A percentile compares a stretch with the other conserved stretches of the same genome.
Evolutionary conservation across 1,140 invertebrate species (phyloP).

Genomic region (Drosophila pseudoananassae): DNA sequence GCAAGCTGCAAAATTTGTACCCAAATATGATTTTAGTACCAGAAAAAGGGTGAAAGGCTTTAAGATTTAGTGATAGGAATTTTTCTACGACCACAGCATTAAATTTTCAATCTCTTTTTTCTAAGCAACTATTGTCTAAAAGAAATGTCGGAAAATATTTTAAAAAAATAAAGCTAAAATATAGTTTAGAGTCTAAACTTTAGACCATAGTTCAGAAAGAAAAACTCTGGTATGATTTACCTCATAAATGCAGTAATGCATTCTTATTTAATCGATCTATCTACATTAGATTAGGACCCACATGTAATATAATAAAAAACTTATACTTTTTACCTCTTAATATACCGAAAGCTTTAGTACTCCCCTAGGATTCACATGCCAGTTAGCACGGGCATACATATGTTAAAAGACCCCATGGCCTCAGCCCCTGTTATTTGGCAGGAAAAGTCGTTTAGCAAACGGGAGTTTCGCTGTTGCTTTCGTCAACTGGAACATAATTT

Average conservation of each 20-base stretch:
- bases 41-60: constrained; percentile 50
- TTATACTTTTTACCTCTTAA: not conserved
- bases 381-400: constrained; percentile 42
- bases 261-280: too few species aligned
- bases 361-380: not conserved
- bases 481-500: constrained; percentile 84
- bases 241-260: too few species aligned
- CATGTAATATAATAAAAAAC: not conserved
- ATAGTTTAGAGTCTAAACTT: too few species aligned
- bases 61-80: constrained; percentile 46
- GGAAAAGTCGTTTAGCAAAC: constrained; percentile 5
- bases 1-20: constrained; percentile 64
- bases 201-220: too few species aligned
- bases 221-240: too few species aligned
- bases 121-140: constrained; percentile 49
- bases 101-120: constrained; percentile 17
- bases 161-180: too few species aligned
- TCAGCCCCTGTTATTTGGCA: not conserved
- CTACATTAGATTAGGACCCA: not conserved
- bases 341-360: not conserved
- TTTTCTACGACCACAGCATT: not conserved
- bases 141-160: not conserved
- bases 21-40: constrained; percentile 67
- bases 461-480: constrained; percentile 66
- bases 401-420: constrained; percentile 57